Conservation (phyloP, 2,888 invertebrate species). For the Rotaria socialis region DNA sequence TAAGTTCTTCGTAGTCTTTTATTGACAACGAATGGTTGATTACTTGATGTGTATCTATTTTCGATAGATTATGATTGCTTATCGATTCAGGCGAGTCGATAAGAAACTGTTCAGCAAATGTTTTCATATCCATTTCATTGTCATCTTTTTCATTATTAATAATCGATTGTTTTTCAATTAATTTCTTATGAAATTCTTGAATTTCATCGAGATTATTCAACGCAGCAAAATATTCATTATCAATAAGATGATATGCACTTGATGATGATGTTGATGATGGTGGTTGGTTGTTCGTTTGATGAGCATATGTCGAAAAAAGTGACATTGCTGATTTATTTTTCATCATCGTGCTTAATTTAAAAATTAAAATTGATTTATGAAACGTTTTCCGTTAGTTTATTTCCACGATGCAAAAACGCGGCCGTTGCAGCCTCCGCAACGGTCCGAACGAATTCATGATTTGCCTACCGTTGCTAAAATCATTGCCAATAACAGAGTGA, state of each 20-base stretch:
- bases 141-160: background rate
- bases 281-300: background rate
- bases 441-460: background rate
- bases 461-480: background rate
- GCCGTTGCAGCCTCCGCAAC: background rate
- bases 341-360: background rate
- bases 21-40: too few relatives aligned
- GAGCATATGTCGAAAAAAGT: background rate
- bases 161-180: background rate
- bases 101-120: conserved; percentile 1
- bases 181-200: background rate
- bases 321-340: background rate
- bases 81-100: background rate
- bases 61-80: background rate
- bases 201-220: background rate
- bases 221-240: conserved; percentile 3
- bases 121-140: background rate
- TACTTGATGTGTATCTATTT: too few relatives aligned
- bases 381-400: background rate
- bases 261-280: background rate
- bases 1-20: too few relatives aligned
- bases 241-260: background rate
- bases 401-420: background rate
- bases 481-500: background rate
- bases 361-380: background rate